Evolutionary conservation across 2,797 vertebrate genomes (phyloP), one percentile per base, ranked within the genome.

Genomic region (Manis pentadactyla): DNA sequence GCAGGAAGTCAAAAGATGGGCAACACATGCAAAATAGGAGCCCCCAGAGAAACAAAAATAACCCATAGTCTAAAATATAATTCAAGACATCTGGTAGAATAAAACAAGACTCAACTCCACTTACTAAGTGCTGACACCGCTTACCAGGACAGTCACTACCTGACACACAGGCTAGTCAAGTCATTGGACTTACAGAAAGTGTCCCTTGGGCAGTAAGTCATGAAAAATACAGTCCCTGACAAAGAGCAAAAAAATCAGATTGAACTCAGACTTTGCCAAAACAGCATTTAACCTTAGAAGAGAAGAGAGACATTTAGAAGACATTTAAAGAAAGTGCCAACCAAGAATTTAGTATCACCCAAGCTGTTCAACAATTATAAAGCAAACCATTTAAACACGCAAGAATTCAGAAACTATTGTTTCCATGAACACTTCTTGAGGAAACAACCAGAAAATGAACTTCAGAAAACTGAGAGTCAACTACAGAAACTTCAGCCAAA

Each of bases 281-380:
- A 87, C 82, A 97, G 71, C 42, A 63, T 71, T 96, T 88, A 87
- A 91, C 4, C 0, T 83, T 88, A 92, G 63, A 86, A 83, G 68
- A 92, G 19, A 75, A 84, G 69, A 87, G 66, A 96, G 75, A 92
- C 49, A 75, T 87, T 96, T 87, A 96, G 93, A 92, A 88, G 77
- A 87, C 92, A 97, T 88, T 96, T 96, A 94, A 87, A 85, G 91
- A 95, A 97, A 79, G 85, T 90, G 73, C 95, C 94, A 94, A 94
- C 82, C 91, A 88, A 96, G 91, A 94, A 85, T 87, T 95, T 94
- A 94, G 71, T 90, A 95, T 92, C 91, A 90, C 90, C 82, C 96
- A 94, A 95, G 85, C 77, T 93, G 91, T 95, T 94, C 23, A 21
- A 73, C 49, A 93, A 82, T 96, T 95, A 94, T 82, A 95, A 91